phyloP scores from a whole-genome alignment of 1,140 invertebrate genomes.

The Apis laboriosa region DNA sequence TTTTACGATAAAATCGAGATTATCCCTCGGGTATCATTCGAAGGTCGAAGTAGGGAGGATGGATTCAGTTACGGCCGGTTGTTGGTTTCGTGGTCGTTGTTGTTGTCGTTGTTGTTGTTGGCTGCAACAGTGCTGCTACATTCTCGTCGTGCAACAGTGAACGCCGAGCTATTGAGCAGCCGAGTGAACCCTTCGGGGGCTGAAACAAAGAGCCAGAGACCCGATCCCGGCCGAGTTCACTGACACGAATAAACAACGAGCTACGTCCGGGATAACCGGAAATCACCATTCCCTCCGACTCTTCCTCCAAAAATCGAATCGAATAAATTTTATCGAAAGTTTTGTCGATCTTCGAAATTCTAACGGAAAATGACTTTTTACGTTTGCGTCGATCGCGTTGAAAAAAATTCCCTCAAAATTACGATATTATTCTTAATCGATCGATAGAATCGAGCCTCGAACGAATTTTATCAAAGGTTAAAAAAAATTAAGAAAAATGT shows the following conservation, averaged over 20 bases:
- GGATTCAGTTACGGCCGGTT: constrained; percentile 66
- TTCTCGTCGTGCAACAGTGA: constrained; percentile 48
- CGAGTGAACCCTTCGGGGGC: constrained; percentile 17
- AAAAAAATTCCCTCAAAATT: no score
- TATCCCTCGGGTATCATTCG: constrained; percentile 22
- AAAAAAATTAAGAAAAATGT: no score
- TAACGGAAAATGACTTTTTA: not conserved
- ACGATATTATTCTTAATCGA: no score
- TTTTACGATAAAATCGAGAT: no score
- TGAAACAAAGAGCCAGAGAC: constrained; percentile 54
- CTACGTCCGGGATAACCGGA: no score
- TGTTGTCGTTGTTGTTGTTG: constrained; percentile 40
- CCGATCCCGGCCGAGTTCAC: constrained; percentile 19
- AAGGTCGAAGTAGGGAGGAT: constrained; percentile 62
- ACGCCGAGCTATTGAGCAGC: constrained; percentile 35
- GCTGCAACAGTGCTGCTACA: constrained; percentile 42
- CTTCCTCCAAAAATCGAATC: not conserved
- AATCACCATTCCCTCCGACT: not conserved
- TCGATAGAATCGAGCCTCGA: no score
- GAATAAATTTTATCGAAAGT: no score
- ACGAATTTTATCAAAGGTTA: no score
- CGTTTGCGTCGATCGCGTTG: no score
- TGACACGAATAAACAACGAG: constrained; percentile 30
- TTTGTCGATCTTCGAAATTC: not conserved
- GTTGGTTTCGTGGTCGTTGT: not conserved